Evolutionary conservation across 2,888 invertebrate genomes (phyloP).

Genomic region (Aplocera efformata): DNA sequence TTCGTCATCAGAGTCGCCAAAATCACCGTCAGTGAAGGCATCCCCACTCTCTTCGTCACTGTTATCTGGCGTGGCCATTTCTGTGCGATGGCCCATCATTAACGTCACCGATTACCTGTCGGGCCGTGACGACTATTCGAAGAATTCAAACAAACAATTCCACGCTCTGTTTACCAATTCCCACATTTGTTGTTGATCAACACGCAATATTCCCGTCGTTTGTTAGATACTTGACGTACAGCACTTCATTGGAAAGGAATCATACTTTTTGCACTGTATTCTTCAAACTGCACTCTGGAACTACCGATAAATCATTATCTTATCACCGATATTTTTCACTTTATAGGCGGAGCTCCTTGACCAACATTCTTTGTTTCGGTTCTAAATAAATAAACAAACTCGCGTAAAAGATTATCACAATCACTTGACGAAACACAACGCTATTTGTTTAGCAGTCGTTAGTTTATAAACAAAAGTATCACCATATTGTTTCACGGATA

Average conservation of each 20-base stretch:
- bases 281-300: slow-evolving; percentile 46
- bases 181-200: slow-evolving; percentile 46
- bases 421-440: slow-evolving; percentile 1
- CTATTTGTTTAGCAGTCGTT: slow-evolving; percentile 19
- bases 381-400: slow-evolving; percentile 20
- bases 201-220: slow-evolving; percentile 36
- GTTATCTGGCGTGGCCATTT: slow-evolving; percentile 60
- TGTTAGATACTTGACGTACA: slow-evolving; percentile 35
- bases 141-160: slow-evolving; percentile 45
- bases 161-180: slow-evolving; percentile 51
- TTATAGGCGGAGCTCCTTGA: slow-evolving; percentile 48
- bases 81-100: slow-evolving; percentile 58
- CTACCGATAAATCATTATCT: slow-evolving; percentile 62
- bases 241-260: slow-evolving; percentile 54
- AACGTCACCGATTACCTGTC: slow-evolving; percentile 33
- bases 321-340: slow-evolving; percentile 65
- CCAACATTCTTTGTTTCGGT: slow-evolving; percentile 52
- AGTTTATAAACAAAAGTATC: slow-evolving; percentile 30
- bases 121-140: slow-evolving; percentile 44
- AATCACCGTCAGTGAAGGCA: slow-evolving; percentile 72
- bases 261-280: slow-evolving; percentile 49
- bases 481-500: slow-evolving; percentile 13
- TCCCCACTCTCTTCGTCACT: slow-evolving; percentile 70
- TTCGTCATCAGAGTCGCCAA: slow-evolving; percentile 67
- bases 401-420: slow-evolving; percentile 2